Evolutionary conservation across 1,140 invertebrate species (phyloP).

Genomic region (Drosophila ogumai): DNA sequence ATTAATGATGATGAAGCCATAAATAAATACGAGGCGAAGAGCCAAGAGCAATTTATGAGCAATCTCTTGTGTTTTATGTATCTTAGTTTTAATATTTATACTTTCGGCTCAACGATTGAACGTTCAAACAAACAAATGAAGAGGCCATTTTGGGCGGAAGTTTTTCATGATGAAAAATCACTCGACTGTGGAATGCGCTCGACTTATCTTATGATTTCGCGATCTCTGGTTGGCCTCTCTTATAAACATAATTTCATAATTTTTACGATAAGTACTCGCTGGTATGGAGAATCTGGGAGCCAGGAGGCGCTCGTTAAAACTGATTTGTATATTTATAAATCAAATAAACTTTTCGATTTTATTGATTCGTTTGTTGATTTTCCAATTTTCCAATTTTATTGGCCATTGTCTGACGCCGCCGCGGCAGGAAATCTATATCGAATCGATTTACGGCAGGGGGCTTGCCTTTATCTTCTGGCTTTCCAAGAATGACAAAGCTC

Average conservation of each 20-base stretch:
- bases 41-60: constrained; percentile 41
- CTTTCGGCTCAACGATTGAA: constrained; percentile 1
- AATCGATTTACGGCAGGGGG: constrained; percentile 11
- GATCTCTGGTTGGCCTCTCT: neutral
- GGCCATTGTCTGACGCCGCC: constrained; percentile 1
- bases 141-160: constrained; percentile 46
- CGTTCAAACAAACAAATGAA: constrained; percentile 35
- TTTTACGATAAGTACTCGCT: constrained; percentile 67
- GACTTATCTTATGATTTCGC: neutral
- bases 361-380: constrained; percentile 80
- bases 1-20: constrained; percentile 40
- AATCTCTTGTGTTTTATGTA: constrained; percentile 59
- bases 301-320: constrained; percentile 54
- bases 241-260: constrained; percentile 70
- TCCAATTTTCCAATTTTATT: constrained; percentile 29
- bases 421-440: constrained; percentile 22
- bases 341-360: constrained; percentile 76
- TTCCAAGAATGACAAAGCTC: constrained; percentile 36
- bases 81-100: constrained; percentile 47
- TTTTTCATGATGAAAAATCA: constrained; percentile 69
- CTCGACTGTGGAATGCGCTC: constrained; percentile 29
- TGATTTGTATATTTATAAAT: constrained; percentile 80
- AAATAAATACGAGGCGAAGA: constrained; percentile 21
- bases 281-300: constrained; percentile 38
- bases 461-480: constrained; percentile 3